Conservation (phyloP, 2,113 vertebrate genomes). For the Helogale parvula region DNA sequence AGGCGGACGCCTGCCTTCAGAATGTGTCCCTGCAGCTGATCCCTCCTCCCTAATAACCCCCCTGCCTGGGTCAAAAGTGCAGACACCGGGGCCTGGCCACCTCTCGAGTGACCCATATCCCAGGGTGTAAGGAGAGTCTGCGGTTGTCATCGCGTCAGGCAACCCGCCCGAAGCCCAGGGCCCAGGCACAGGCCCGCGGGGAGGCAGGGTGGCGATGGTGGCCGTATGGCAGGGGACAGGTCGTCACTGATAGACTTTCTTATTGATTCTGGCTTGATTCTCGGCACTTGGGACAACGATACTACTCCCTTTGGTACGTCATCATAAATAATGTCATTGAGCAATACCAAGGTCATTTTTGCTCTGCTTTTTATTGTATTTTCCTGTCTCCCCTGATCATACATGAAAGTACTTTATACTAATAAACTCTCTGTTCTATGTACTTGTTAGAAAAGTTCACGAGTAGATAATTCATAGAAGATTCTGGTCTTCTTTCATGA, state of each 20-base stretch:
- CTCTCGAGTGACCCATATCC: background rate
- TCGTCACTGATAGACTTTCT: background rate
- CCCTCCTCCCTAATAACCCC: background rate
- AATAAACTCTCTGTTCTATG: background rate
- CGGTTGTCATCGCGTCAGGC: accelerated
- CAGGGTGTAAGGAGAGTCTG: background rate
- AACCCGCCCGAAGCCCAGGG: background rate
- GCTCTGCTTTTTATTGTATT: background rate
- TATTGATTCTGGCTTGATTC: background rate
- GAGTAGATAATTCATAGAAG: background rate
- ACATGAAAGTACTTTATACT: background rate
- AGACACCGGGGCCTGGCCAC: background rate
- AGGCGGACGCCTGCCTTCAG: background rate
- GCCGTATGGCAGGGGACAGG: no score
- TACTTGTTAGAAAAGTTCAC: background rate
- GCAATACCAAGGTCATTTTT: background rate
- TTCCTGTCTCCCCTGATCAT: background rate
- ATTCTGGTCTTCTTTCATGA: background rate
- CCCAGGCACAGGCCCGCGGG: background rate
- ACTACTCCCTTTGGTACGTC: background rate
- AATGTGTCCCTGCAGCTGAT: background rate
- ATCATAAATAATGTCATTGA: background rate
- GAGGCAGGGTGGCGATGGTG: accelerated
- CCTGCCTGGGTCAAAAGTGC: background rate
- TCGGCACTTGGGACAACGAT: background rate